Evolutionary conservation across 92 coral and sea anemone genomes (phyloP), one percentile per base, ranked within the genome.

Genomic region (Porites lobata): DNA sequence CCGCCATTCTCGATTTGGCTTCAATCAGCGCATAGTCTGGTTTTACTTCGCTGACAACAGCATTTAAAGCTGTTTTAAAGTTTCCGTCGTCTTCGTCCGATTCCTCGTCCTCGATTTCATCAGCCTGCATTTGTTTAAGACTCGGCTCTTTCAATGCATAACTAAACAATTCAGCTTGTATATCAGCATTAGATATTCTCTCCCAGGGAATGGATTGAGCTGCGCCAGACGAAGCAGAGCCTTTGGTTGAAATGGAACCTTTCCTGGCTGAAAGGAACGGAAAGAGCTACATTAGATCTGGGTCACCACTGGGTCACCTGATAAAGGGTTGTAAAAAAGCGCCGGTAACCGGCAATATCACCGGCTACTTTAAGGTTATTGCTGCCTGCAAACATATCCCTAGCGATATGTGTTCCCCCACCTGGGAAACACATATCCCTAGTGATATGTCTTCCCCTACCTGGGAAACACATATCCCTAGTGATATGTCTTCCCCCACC

Each of bases 121-220:
- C 89, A 22, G 95, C 92, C 74, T 72, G 81, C 22, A 86, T 84
- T 65, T 90, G 81, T 69, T 94, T 79, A 6, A 90, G 50, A 12
- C 87, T 90, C 56, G 86, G 87, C 77, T 91, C 86, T 51, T 76
- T 90, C 32, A 87, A 58, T 51, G 94, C 93, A 59, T 86, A 91
- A 83, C 92, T 94, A 65, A 95, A 87, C 65, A 90, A 65, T 17
- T 92, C 96, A 90, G 84, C 90, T 78, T 94, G 92, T 51, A 92
- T 91, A 68, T 90, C 98, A 32, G 94, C 80, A 76, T 75, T 95
- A 13, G 92, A 94, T 18, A 90, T 83, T 62, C 95, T 80, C 59
- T 95, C 96, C 56, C 95, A 94, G 62, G 92, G 86, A 50, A 94
- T 88, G 17, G 98, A 95, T 20, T 62, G 86, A 85, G 93, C 79